Evolutionary conservation across 2,113 vertebrate genomes (phyloP).

Genomic region (Stictonetta naevosa): DNA sequence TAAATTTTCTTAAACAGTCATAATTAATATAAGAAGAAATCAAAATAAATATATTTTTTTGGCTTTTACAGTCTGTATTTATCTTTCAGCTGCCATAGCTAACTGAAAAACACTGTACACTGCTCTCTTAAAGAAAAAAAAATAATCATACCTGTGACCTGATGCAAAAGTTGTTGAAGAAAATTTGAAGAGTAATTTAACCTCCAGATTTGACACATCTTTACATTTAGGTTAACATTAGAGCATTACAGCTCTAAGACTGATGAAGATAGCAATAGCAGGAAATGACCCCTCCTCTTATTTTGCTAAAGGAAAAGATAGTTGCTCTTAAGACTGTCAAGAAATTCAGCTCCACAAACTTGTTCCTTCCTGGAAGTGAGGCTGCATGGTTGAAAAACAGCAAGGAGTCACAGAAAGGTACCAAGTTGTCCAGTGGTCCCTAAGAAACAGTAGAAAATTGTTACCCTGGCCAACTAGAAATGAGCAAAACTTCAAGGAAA

Average conservation of each 20-base stretch:
- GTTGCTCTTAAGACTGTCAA: not conserved
- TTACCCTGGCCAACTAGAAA: not conserved
- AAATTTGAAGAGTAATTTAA: not conserved
- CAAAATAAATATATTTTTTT: not conserved
- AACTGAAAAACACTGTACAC: not conserved
- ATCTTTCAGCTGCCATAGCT: not conserved
- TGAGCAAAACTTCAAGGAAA: not conserved
- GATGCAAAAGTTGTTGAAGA: not conserved
- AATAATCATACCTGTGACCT: not conserved
- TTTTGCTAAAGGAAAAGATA: not conserved
- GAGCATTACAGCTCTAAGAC: not conserved
- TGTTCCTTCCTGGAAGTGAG: not conserved
- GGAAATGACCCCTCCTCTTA: not conserved
- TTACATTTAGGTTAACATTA: not conserved
- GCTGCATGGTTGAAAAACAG: not conserved
- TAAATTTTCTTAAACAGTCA: conserved; percentile 5
- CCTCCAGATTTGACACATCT: not conserved
- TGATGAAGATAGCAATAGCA: not conserved
- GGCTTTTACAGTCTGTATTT: not conserved
- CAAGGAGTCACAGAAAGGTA: not conserved
- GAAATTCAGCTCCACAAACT: not conserved
- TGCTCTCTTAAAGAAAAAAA: not conserved
- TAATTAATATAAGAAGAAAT: not conserved
- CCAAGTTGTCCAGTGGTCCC: not conserved
- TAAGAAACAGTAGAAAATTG: not conserved